Conservation (phyloP, 2,888 invertebrate species). For the Drosophila vallismaia region DNA sequence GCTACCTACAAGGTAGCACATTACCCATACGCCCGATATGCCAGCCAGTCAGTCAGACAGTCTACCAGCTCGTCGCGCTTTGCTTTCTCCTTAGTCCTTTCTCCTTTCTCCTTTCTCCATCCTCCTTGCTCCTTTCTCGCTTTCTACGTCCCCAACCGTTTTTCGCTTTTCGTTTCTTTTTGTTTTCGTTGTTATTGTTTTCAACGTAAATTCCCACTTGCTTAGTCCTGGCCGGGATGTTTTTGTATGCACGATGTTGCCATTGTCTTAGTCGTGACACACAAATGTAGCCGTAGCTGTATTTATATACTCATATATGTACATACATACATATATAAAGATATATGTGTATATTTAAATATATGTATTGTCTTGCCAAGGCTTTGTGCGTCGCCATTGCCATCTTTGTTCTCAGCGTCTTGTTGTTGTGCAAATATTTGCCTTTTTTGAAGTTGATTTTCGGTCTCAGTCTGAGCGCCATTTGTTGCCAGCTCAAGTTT, state of each 20-base stretch:
- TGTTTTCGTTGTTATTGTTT: constrained; percentile 67
- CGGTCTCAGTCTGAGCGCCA: constrained; percentile 61
- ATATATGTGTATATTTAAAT: constrained; percentile 3
- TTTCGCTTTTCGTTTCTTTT: constrained; percentile 39
- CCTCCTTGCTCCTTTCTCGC: too few relatives aligned
- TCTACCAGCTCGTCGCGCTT: constrained; percentile 37
- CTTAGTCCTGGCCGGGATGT: constrained; percentile 56
- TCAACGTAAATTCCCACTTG: constrained; percentile 75
- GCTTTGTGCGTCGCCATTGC: constrained; percentile 44
- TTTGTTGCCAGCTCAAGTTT: constrained; percentile 66
- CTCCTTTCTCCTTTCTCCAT: constrained; percentile 1
- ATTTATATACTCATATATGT: neutral
- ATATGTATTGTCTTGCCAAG: neutral
- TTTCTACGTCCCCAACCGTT: constrained; percentile 12
- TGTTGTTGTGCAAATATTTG: constrained; percentile 71
- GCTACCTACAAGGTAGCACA: constrained; percentile 30
- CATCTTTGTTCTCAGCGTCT: constrained; percentile 47
- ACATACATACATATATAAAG: constrained; percentile 11
- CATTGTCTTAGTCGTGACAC: constrained; percentile 57
- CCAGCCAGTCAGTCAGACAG: constrained; percentile 48
- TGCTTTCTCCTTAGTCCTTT: neutral
- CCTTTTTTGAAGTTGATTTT: constrained; percentile 77
- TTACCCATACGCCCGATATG: constrained; percentile 59
- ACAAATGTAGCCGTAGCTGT: constrained; percentile 20
- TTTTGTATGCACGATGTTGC: constrained; percentile 51